Base-by-base conservation (phyloP, 2,113 vertebrate species). In the Calyptommatus sinebrachiatus region DNA sequence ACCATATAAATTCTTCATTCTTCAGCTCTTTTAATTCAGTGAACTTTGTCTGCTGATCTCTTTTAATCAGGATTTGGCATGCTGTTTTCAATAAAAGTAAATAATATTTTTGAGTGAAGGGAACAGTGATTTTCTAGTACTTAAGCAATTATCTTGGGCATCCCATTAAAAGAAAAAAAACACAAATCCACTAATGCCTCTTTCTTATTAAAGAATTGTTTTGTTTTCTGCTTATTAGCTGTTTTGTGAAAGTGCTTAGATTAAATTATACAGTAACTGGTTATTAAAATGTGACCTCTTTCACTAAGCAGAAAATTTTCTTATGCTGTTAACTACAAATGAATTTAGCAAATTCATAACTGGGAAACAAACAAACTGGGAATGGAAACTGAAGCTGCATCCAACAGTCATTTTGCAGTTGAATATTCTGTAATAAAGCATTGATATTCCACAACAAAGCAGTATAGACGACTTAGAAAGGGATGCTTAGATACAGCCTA, bases 61-160 rank as follows among this genome's bases (percentile, higher is more conserved):
- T 79, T 35, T 73, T 61, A 79, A 61, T 46, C 70, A 78, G 63
- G 1, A 50, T 62, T 31, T 78, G 3, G 73, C 29, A 50, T 70
- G 70, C 8, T 69, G 4, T 1, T 78, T 88, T 71, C 67, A 80
- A 53, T 69, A 68, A 28, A 85, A 82, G 77, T 67, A 79, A 75
- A 5, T 6, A 45, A 20, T 1, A 1, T 65, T 84, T 86, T 35
- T 78, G 31, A 83, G 76, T 29, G 68, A 35, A 79, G 76, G 16
- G 18, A 62, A 2, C 7, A 31, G 0, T 77, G 14, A 69, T 85
- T 83, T 46, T 75, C 48, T 48, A 57, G 4, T 57, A 57, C 80
- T 87, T 77, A 90, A 85, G 3, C 9, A 81, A 80, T 71, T 35
- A 7, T 26, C 45, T 86, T 63, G 48, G 0, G 3, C 77, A 76